Percentiles rank a stretch among this genome's conserved stretches.
phyloP scores from a whole-genome alignment of 2,888 invertebrate genomes.

The Dioctria linearis region DNA sequence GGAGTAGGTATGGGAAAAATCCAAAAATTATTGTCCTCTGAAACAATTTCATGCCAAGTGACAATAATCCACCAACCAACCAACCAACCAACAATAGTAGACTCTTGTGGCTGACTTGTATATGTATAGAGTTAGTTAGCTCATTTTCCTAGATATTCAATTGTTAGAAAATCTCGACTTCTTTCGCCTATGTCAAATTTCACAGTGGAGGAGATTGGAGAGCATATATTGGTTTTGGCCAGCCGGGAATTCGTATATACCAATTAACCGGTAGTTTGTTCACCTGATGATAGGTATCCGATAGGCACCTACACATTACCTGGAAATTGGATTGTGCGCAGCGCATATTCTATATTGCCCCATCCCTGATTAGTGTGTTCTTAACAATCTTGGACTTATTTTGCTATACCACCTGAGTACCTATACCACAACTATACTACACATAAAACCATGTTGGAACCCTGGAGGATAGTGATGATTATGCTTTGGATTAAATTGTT shows the following conservation, averaged over 20 bases:
- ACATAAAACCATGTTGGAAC: neutral
- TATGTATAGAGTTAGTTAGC: neutral
- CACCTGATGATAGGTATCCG: conserved; percentile 45
- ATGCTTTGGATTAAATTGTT: neutral
- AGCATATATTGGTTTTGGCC: neutral
- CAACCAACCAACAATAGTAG: no score
- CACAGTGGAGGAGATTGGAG: neutral
- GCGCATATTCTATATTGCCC: conserved; percentile 7
- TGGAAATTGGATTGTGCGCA: conserved; percentile 35
- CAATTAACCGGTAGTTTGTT: conserved; percentile 58
- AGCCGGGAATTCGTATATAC: conserved; percentile 33
- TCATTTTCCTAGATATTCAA: neutral
- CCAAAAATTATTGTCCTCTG: conserved; percentile 29
- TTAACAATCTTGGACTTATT: conserved; percentile 3
- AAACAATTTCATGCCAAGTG: neutral
- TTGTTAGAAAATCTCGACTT: neutral
- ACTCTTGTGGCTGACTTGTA: no score
- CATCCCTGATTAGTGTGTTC: conserved; percentile 16
- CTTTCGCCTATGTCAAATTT: conserved; percentile 16
- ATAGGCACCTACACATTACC: conserved; percentile 53
- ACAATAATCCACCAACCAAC: conserved; percentile 8
- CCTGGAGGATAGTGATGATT: conserved; percentile 7
- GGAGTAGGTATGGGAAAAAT: conserved; percentile 39
- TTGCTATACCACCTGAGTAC: neutral
- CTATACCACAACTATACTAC: neutral